Evolutionary conservation across 2,797 vertebrate species (phyloP).

Genomic region (Onychomys torridus): DNA sequence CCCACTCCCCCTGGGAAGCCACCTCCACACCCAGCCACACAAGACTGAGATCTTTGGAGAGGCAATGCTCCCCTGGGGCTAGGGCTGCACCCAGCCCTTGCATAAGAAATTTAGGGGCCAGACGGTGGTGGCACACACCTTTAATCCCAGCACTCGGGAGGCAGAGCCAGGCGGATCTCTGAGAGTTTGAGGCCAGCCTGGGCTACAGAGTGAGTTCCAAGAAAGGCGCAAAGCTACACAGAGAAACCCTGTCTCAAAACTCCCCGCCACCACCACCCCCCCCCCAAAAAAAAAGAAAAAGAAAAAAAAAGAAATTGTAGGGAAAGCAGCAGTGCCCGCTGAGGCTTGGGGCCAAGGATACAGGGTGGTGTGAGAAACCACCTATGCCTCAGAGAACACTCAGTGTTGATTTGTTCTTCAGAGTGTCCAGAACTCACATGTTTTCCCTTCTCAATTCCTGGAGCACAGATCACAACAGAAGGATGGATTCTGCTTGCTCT

Average conservation of each 20-base stretch:
- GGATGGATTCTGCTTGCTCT: background rate
- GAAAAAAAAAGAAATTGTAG: no score
- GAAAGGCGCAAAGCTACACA: no score
- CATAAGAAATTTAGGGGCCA: background rate
- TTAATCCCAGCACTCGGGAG: no score
- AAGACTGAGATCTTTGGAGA: background rate
- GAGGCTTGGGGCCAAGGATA: background rate
- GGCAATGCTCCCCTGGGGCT: background rate
- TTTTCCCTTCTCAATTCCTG: constrained; percentile 6
- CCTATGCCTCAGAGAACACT: background rate
- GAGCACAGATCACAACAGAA: background rate
- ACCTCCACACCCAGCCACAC: background rate
- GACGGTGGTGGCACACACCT: no score
- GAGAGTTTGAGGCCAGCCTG: no score
- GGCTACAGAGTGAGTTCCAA: no score
- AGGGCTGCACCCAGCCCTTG: background rate
- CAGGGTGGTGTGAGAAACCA: fast-evolving
- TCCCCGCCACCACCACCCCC: no score
- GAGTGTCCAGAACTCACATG: background rate
- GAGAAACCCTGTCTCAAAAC: no score
- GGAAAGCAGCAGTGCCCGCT: background rate
- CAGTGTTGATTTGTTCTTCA: background rate
- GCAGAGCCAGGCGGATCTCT: no score
- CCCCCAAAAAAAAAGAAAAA: no score
- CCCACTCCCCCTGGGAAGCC: background rate